A percentile compares a stretch with the other conserved stretches of the same genome.
These are phyloP conservation scores for Tribolium madens DNA, from an alignment of 1,140 invertebrate genomes.

Conservation along the genomic window DNA sequence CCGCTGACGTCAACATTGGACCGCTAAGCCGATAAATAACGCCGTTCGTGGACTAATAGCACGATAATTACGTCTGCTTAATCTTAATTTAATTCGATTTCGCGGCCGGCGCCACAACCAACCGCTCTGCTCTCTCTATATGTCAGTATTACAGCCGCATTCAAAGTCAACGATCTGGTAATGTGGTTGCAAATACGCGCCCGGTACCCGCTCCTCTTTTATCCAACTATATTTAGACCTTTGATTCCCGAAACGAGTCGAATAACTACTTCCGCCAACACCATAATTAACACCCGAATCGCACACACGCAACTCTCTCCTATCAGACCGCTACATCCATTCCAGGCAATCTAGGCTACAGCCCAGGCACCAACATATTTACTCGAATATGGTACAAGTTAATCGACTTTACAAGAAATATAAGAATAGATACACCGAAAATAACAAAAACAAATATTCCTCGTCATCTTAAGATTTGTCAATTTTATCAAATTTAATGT, in stretches of 20 bases:
- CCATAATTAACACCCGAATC: neutral
- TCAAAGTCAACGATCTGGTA: slow-evolving; percentile 51
- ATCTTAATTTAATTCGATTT: slow-evolving; percentile 58
- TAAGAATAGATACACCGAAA: no score
- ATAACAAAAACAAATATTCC: no score
- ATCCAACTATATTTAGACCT: slow-evolving; percentile 30
- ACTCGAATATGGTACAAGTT: no score
- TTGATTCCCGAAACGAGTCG: slow-evolving; percentile 39
- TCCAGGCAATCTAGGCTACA: neutral
- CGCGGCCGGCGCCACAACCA: slow-evolving; percentile 51
- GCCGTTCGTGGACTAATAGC: slow-evolving; percentile 54
- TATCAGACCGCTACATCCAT: neutral
- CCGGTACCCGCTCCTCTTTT: slow-evolving; percentile 24
- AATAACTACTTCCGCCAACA: slow-evolving; percentile 32
- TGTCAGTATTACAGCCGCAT: slow-evolving; percentile 49
- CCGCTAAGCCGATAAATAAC: slow-evolving; percentile 51
- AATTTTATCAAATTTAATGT: no score
- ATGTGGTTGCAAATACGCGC: slow-evolving; percentile 49
- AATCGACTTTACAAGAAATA: no score
- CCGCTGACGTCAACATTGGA: neutral
- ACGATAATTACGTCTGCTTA: slow-evolving; percentile 56
- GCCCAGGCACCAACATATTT: no score
- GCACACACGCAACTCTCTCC: no score
- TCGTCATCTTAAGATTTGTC: no score
- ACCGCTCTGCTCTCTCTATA: slow-evolving; percentile 44